A percentile compares a stretch with the other conserved stretches of the same genome.
Conservation (phyloP, 2,113 vertebrate genomes). For the Tylochromis polylepis region DNA sequence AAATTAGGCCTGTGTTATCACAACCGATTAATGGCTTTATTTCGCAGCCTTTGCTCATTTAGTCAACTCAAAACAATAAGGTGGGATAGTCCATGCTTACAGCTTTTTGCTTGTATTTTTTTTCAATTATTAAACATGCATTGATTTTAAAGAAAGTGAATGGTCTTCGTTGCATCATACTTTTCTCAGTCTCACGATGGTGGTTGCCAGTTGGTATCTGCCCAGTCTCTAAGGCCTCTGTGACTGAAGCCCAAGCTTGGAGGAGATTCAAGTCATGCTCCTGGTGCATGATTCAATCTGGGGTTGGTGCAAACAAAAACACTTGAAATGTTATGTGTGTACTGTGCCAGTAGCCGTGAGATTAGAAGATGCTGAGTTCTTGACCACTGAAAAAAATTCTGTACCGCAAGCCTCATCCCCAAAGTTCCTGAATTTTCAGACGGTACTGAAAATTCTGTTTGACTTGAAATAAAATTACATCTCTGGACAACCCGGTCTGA, state of each 20-base stretch:
- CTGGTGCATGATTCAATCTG: not conserved
- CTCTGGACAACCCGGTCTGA: fast-evolving
- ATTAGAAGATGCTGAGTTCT: not conserved
- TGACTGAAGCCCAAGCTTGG: not conserved
- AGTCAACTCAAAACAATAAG: not conserved
- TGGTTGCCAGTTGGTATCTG: not conserved
- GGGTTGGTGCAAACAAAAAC: not conserved
- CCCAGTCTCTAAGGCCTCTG: not conserved
- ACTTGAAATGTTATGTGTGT: not conserved
- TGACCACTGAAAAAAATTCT: not conserved
- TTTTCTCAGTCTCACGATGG: not conserved
- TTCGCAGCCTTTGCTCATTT: not conserved
- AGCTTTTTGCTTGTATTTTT: not conserved
- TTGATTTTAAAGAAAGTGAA: not conserved
- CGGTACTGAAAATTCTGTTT: not conserved
- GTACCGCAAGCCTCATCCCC: not conserved
- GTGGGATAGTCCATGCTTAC: not conserved
- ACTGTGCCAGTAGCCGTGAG: too few species aligned
- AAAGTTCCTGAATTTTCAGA: not conserved
- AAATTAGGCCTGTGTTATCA: not conserved
- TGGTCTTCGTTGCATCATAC: not conserved
- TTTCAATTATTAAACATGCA: not conserved
- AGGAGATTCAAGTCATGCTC: not conserved
- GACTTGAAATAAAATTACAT: not conserved
- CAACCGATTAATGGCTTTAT: not conserved